phyloP scores from a whole-genome alignment of 1,140 invertebrate species.

The Monochamus saltuarius region DNA sequence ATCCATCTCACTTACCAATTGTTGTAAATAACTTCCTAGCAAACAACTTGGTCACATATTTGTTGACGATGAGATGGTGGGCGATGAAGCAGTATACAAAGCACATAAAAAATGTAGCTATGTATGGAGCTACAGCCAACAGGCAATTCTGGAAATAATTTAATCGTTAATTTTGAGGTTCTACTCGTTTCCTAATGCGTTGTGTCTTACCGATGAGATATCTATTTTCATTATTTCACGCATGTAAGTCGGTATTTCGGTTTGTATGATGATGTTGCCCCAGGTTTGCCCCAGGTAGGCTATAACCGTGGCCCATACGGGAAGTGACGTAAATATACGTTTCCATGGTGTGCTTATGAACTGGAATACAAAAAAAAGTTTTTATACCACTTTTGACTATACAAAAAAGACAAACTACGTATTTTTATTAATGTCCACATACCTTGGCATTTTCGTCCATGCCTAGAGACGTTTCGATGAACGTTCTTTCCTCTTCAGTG shows the following conservation, averaged over 20 bases:
- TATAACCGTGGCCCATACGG: constrained; percentile 80
- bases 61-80: no score
- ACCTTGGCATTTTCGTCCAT: background rate
- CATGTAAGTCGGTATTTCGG: constrained; percentile 89
- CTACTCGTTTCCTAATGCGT: no score
- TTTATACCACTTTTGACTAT: no score
- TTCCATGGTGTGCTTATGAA: constrained; percentile 65
- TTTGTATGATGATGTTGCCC: constrained; percentile 90
- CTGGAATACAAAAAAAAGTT: constrained; percentile 1
- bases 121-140: no score
- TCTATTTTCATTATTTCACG: constrained; percentile 76
- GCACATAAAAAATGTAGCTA: no score
- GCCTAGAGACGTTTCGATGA: constrained; percentile 57
- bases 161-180: no score
- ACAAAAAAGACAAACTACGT: no score
- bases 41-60: no score
- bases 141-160: no score
- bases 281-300: constrained; percentile 86
- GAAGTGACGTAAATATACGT: constrained; percentile 70
- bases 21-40: no score
- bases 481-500: constrained; percentile 60
- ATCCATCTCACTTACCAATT: no score
- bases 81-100: no score
- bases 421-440: background rate
- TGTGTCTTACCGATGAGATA: constrained; percentile 56